A percentile compares a stretch with the other conserved stretches of the same genome.
Evolutionary conservation across 2,113 vertebrate species (phyloP).

Genomic region (Scatophagus argus): DNA sequence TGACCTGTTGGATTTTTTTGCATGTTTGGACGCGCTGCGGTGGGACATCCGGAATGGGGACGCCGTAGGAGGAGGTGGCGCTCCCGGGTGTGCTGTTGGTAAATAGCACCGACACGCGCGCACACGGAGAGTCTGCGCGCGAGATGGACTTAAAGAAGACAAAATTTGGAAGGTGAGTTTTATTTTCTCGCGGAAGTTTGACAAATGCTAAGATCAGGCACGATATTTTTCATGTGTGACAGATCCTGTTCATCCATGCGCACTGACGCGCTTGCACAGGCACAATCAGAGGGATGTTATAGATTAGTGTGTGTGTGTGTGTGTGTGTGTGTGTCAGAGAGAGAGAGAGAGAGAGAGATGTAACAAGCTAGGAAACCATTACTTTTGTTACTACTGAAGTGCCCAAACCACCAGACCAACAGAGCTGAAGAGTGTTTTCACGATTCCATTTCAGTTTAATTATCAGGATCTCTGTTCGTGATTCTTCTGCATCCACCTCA

Average conservation of each 20-base stretch:
- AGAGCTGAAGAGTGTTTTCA: background rate
- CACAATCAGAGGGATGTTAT: constrained; percentile 57
- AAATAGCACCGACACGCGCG: constrained; percentile 38
- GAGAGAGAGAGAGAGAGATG: background rate
- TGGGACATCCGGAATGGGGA: constrained; percentile 74
- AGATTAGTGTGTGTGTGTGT: constrained; percentile 46
- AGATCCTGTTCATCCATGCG: constrained; percentile 57
- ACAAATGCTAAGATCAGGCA: background rate
- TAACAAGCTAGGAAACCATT: background rate
- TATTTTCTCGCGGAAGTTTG: background rate
- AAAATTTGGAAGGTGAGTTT: constrained; percentile 89
- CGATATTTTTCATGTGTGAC: background rate
- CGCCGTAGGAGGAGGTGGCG: constrained; percentile 48
- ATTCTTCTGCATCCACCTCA: background rate
- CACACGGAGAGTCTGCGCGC: constrained; percentile 7
- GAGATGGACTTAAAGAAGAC: constrained; percentile 93
- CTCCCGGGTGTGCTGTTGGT: constrained; percentile 30
- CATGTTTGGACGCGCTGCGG: constrained; percentile 52
- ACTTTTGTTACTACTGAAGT: background rate
- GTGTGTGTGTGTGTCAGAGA: background rate
- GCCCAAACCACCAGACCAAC: background rate
- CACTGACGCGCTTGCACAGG: constrained; percentile 42
- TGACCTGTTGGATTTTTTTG: constrained; percentile 40
- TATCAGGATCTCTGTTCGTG: background rate
- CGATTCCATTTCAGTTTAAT: background rate